Conservation (phyloP, 2,797 vertebrate species). For the Gymnothorax reevesii region DNA sequence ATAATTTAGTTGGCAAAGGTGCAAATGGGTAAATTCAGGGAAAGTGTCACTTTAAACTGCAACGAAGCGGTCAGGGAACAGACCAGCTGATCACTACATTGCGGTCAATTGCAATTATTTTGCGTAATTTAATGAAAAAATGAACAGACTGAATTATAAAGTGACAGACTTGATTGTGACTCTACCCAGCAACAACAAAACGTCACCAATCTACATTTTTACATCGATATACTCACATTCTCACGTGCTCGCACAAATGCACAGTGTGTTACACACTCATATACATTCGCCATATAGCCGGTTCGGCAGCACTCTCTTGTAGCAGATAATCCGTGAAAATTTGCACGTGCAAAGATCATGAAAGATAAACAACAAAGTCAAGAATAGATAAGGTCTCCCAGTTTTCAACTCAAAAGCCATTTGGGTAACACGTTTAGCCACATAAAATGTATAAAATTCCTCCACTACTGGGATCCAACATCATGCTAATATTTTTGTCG, state of each 20-base stretch:
- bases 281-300: not conserved
- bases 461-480: not conserved
- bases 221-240: not conserved
- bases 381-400: not conserved
- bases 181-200: conserved; percentile 13
- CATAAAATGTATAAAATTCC: not conserved
- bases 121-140: conserved; percentile 11
- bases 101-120: conserved; percentile 37
- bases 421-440: not conserved
- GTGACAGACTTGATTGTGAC: conserved; percentile 26
- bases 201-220: not conserved
- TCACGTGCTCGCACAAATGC: not conserved
- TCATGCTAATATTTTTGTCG: not conserved
- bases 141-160: conserved; percentile 10
- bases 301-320: not conserved
- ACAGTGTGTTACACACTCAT: not conserved
- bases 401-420: no score
- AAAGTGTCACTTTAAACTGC: conserved; percentile 18
- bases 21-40: not conserved
- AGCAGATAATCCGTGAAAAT: not conserved
- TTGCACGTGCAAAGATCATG: not conserved
- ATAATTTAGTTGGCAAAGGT: not conserved
- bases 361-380: not conserved
- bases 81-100: not conserved
- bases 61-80: conserved; percentile 24